phyloP scores from a whole-genome alignment of 1,140 invertebrate species.

The Drosophila malerkotliana region DNA sequence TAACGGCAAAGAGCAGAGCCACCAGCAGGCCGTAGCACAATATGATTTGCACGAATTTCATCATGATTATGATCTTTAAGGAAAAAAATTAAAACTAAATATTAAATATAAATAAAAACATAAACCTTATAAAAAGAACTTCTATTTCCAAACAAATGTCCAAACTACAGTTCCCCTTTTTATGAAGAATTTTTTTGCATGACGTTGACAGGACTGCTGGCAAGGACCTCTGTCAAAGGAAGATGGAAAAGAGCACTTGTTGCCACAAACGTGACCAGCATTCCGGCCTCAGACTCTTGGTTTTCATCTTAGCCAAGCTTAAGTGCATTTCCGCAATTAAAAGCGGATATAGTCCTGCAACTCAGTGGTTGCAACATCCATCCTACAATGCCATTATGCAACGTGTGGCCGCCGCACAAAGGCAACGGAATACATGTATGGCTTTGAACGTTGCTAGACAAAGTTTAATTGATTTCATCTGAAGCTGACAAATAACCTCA shows the following conservation, averaged over 20 bases:
- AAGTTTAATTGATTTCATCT: slow-evolving; percentile 50
- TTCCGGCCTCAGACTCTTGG: slow-evolving; percentile 23
- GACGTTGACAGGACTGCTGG: background rate
- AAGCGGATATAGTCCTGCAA: slow-evolving; percentile 63
- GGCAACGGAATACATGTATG: background rate
- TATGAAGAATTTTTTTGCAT: too few relatives aligned
- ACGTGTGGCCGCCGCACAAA: slow-evolving; percentile 36
- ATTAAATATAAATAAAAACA: slow-evolving; percentile 4
- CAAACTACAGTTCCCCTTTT: too few relatives aligned
- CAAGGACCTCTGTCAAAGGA: slow-evolving; percentile 22
- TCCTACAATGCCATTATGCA: slow-evolving; percentile 35
- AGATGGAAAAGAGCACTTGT: slow-evolving; percentile 50
- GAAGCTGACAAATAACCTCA: slow-evolving; percentile 35
- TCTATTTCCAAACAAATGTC: too few relatives aligned
- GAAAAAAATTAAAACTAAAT: background rate
- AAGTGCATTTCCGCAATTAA: slow-evolving; percentile 79
- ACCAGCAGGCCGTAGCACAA: slow-evolving; percentile 64
- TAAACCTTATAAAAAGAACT: too few relatives aligned
- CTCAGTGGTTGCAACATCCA: slow-evolving; percentile 13
- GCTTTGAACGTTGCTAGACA: slow-evolving; percentile 5
- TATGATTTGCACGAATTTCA: slow-evolving; percentile 67
- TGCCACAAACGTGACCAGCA: slow-evolving; percentile 76
- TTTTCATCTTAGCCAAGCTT: slow-evolving; percentile 38
- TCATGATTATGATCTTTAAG: slow-evolving; percentile 48
- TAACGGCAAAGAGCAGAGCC: slow-evolving; percentile 51